phyloP scores from a whole-genome alignment of 2,797 vertebrate genomes.

The Dryobates pubescens region DNA sequence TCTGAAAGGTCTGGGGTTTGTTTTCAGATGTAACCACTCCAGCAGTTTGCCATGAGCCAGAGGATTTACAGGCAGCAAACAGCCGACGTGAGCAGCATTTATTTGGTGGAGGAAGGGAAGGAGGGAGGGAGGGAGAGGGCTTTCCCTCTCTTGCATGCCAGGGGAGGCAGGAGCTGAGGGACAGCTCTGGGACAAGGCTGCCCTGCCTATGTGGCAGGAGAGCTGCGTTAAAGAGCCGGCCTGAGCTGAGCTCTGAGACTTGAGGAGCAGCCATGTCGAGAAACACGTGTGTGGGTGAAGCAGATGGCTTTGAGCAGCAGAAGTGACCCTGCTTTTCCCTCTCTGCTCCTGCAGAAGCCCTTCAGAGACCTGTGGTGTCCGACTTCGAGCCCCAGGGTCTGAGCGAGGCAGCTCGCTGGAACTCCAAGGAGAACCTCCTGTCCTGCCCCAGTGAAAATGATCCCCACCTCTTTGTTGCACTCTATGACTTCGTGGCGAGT shows the following conservation, averaged over 20 bases:
- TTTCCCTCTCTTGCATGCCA: neutral
- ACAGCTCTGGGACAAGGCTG: neutral
- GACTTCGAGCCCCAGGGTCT: constrained; percentile 94
- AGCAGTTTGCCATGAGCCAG: constrained; percentile 25
- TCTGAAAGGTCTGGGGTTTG: constrained; percentile 46
- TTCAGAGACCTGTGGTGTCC: constrained; percentile 88
- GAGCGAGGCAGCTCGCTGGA: constrained; percentile 96
- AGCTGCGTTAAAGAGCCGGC: neutral
- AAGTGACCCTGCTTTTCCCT: constrained; percentile 58
- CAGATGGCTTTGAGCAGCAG: constrained; percentile 25
- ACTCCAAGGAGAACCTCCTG: constrained; percentile 98
- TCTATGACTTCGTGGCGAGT: constrained; percentile 97
- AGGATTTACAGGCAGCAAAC: constrained; percentile 33
- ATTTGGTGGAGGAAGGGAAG: neutral
- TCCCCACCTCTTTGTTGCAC: constrained; percentile 96
- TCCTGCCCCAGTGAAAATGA: constrained; percentile 97
- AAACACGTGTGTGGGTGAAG: neutral
- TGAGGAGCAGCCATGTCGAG: neutral
- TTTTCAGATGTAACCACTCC: constrained; percentile 24
- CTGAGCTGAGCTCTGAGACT: neutral
- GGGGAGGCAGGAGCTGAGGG: neutral
- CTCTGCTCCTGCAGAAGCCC: constrained; percentile 83
- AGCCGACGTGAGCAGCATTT: constrained; percentile 1
- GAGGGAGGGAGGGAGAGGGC: neutral
- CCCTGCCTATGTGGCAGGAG: constrained; percentile 1